phyloP scores from a whole-genome alignment of 2,888 invertebrate species.

The Drosophila helvetica region DNA sequence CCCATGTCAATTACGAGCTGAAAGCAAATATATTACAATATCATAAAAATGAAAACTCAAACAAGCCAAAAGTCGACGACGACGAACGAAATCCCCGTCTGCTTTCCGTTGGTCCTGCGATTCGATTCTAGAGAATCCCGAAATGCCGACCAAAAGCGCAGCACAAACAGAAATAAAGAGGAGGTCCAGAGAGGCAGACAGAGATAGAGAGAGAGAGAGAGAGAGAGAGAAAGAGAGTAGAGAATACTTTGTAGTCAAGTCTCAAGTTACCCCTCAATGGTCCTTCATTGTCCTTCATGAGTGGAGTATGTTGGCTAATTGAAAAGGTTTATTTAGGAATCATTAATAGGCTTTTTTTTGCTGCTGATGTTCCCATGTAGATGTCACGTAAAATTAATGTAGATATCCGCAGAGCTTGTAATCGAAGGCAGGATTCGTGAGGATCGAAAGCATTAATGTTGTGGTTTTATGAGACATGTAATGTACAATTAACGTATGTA shows the following conservation, averaged over 20 bases:
- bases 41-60: constrained; percentile 77
- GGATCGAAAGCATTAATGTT: too few species aligned
- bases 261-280: constrained; percentile 55
- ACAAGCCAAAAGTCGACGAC: constrained; percentile 65
- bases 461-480: too few species aligned
- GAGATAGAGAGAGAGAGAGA: not conserved
- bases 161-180: constrained; percentile 40
- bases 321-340: not conserved
- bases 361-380: not conserved
- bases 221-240: not conserved
- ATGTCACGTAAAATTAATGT: too few species aligned
- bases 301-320: not conserved
- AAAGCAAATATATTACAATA: constrained; percentile 80
- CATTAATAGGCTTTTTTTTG: not conserved
- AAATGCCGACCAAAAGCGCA: constrained; percentile 38
- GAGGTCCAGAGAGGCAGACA: not conserved
- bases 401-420: too few species aligned
- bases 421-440: too few species aligned
- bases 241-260: constrained; percentile 50
- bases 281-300: constrained; percentile 31
- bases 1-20: constrained; percentile 79
- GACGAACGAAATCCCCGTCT: constrained; percentile 24
- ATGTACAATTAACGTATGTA: too few species aligned
- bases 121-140: constrained; percentile 20
- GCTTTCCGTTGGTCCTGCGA: not conserved